Evolutionary conservation across 2,113 vertebrate species (phyloP).

Genomic region (Pseudorasbora parva): DNA sequence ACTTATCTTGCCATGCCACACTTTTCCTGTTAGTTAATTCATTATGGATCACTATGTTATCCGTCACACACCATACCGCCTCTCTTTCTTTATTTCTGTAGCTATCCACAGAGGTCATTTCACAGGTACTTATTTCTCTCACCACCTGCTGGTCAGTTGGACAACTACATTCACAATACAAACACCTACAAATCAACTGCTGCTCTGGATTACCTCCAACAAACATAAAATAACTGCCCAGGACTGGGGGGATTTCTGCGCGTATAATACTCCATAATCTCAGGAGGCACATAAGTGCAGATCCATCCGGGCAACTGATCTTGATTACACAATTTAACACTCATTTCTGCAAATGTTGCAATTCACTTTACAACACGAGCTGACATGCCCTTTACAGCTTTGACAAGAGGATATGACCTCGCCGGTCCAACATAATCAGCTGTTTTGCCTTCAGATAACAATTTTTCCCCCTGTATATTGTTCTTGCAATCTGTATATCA

Average conservation of each 20-base stretch:
- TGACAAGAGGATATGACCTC: background rate
- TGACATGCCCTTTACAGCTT: slow-evolving; percentile 17
- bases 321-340: slow-evolving; percentile 17
- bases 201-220: background rate
- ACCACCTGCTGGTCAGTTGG: slow-evolving; percentile 51
- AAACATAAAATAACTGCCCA: background rate
- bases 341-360: slow-evolving; percentile 31
- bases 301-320: background rate
- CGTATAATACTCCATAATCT: background rate
- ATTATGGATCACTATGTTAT: background rate
- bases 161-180: slow-evolving; percentile 29
- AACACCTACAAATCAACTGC: background rate
- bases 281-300: background rate
- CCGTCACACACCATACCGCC: background rate
- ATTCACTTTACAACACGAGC: slow-evolving; percentile 36
- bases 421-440: background rate
- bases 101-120: slow-evolving; percentile 4
- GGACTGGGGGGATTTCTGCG: background rate
- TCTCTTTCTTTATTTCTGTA: slow-evolving; percentile 2
- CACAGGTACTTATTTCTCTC: background rate
- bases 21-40: background rate
- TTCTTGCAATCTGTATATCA: background rate
- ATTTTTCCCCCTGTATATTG: too few relatives aligned
- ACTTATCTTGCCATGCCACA: slow-evolving; percentile 8
- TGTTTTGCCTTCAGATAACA: background rate